These are phyloP conservation scores for Pecten maximus DNA, from an alignment of 2,888 invertebrate genomes.

Conservation along the genomic window DNA sequence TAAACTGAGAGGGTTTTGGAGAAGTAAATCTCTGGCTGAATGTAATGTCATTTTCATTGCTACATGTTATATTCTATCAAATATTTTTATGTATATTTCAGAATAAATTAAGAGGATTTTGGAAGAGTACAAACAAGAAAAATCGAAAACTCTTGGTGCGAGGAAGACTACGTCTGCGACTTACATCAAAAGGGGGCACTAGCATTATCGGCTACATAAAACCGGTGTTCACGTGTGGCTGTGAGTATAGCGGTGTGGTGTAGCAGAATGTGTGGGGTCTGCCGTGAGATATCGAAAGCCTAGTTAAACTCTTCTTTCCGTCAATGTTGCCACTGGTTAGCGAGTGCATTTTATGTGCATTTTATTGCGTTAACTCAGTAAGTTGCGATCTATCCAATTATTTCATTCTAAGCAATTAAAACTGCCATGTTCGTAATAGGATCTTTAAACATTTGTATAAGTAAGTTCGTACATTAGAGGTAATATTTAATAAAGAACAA, in stretches of 20 bases:
- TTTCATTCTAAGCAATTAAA: not conserved
- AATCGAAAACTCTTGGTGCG: conserved; percentile 71
- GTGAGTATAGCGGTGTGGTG: conserved; percentile 50
- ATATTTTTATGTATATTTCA: conserved; percentile 39
- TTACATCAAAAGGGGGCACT: conserved; percentile 68
- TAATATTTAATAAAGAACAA: not conserved
- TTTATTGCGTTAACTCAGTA: not conserved
- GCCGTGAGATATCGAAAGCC: not conserved
- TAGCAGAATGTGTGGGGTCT: not conserved
- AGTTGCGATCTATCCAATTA: conserved; percentile 4
- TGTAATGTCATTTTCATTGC: too few species aligned
- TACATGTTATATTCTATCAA: not conserved
- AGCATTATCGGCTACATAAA: conserved; percentile 65
- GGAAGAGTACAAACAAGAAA: conserved; percentile 62
- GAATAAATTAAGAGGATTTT: conserved; percentile 60
- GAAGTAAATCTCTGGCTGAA: too few species aligned
- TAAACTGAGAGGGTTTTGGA: too few species aligned
- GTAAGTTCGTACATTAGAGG: not conserved
- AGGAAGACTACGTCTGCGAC: conserved; percentile 66
- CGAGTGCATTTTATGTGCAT: conserved; percentile 16
- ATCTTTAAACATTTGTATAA: not conserved
- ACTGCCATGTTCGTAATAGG: not conserved
- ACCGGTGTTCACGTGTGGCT: conserved; percentile 64
- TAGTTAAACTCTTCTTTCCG: not conserved
- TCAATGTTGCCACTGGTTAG: not conserved